Evolutionary conservation across 2,888 invertebrate species (phyloP).

Genomic region (Drosophila leonis): DNA sequence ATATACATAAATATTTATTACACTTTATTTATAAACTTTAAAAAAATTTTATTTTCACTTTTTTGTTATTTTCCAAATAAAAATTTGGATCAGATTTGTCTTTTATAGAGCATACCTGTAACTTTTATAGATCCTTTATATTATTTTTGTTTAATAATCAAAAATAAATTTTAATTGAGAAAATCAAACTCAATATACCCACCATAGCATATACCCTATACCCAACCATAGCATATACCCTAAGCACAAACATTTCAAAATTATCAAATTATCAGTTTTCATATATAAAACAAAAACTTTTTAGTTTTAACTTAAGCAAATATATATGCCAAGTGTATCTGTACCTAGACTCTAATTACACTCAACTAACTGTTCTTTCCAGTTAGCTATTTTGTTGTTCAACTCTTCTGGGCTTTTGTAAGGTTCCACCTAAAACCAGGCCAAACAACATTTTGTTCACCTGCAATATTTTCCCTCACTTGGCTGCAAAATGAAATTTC

Average conservation of each 20-base stretch:
- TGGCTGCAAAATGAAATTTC: slow-evolving; percentile 47
- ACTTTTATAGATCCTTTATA: too few relatives aligned
- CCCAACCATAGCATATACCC: too few relatives aligned
- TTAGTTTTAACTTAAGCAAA: neutral
- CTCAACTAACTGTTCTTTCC: neutral
- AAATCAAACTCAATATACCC: too few relatives aligned
- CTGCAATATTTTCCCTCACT: slow-evolving; percentile 53
- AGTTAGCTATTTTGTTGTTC: slow-evolving; percentile 10
- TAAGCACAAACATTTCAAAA: neutral
- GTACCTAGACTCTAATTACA: neutral
- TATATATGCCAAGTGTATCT: neutral
- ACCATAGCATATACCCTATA: too few relatives aligned
- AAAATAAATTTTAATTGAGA: too few relatives aligned
- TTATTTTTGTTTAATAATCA: too few relatives aligned
- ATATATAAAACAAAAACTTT: neutral
- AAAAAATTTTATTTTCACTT: neutral
- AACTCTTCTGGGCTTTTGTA: slow-evolving; percentile 14
- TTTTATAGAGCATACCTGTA: too few relatives aligned
- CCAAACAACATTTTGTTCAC: slow-evolving; percentile 35
- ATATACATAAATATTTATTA: neutral
- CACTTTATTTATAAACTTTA: neutral
- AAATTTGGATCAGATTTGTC: too few relatives aligned
- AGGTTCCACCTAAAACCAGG: slow-evolving; percentile 59
- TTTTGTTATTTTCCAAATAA: too few relatives aligned
- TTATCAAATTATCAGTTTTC: neutral